Evolutionary conservation across 2,888 invertebrate species (phyloP).

Genomic region (Amorpha juglandis): DNA sequence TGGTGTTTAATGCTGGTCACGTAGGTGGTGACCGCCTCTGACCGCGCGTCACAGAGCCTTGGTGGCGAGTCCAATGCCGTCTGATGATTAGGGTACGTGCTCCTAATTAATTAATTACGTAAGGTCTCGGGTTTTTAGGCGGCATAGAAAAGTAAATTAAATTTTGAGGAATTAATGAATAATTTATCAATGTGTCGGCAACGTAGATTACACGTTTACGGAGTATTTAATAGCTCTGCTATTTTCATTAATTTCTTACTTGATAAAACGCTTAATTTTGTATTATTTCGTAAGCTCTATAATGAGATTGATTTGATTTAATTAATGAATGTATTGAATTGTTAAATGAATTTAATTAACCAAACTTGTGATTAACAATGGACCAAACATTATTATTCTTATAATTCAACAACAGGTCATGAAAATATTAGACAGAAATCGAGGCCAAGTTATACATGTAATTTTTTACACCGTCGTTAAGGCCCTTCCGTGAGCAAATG

Average conservation of each 20-base stretch:
- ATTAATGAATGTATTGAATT: too few relatives aligned
- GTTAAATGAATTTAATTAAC: too few relatives aligned
- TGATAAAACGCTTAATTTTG: background rate
- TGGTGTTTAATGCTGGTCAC: constrained; percentile 60
- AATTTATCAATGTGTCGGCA: constrained; percentile 4
- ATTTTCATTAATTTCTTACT: background rate
- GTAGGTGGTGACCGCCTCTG: constrained; percentile 63
- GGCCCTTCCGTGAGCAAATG: too few relatives aligned
- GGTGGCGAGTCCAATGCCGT: constrained; percentile 41
- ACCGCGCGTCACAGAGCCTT: constrained; percentile 53
- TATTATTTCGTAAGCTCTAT: background rate
- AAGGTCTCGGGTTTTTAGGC: constrained; percentile 4
- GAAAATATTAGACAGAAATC: too few relatives aligned
- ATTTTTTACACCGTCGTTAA: too few relatives aligned
- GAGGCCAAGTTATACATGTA: too few relatives aligned
- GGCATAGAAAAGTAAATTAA: constrained; percentile 1
- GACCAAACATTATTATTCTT: too few relatives aligned
- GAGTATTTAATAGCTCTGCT: background rate
- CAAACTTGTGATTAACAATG: too few relatives aligned
- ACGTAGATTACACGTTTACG: background rate
- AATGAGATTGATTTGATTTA: background rate
- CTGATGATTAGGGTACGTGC: constrained; percentile 31
- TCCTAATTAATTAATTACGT: constrained; percentile 29
- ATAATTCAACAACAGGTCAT: too few relatives aligned
- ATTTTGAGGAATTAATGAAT: background rate